phyloP scores from a whole-genome alignment of 2,888 invertebrate genomes.

The Troilus luridus region DNA sequence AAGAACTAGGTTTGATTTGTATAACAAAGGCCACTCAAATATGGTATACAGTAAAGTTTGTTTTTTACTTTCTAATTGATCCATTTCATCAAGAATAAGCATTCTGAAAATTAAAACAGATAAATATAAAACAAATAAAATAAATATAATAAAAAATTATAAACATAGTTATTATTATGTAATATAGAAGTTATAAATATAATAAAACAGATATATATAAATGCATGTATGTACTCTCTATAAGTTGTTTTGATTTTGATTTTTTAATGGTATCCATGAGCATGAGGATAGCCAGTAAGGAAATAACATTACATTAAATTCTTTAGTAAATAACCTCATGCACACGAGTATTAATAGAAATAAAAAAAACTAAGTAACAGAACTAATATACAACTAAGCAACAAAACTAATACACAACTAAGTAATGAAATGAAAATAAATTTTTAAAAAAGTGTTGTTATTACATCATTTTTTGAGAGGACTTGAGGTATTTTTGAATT shows the following conservation, averaged over 20 bases:
- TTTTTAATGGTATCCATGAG: too few species aligned
- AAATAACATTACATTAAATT: not conserved
- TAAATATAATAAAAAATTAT: not conserved
- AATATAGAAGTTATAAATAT: not conserved
- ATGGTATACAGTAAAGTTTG: constrained; percentile 92
- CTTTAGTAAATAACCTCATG: not conserved
- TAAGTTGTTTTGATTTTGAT: too few species aligned
- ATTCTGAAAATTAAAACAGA: constrained; percentile 72
- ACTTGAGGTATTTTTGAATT: constrained; percentile 80
- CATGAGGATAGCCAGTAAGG: too few species aligned
- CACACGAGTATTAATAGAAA: not conserved
- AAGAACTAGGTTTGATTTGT: constrained; percentile 80
- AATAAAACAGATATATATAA: not conserved
- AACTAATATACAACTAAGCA: too few species aligned
- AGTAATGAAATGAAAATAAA: not conserved
- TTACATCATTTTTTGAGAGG: constrained; percentile 81
- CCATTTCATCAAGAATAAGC: constrained; percentile 94
- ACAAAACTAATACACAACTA: not conserved
- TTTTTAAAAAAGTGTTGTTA: not conserved
- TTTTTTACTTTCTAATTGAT: constrained; percentile 87
- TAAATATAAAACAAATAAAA: not conserved
- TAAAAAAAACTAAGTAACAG: not conserved
- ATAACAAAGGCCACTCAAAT: constrained; percentile 91
- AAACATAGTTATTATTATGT: not conserved
- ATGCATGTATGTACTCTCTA: not conserved